Percentiles rank a stretch among this genome's conserved stretches.
phyloP scores from a whole-genome alignment of 2,113 vertebrate species.

The Neodontobutis hainanensis region DNA sequence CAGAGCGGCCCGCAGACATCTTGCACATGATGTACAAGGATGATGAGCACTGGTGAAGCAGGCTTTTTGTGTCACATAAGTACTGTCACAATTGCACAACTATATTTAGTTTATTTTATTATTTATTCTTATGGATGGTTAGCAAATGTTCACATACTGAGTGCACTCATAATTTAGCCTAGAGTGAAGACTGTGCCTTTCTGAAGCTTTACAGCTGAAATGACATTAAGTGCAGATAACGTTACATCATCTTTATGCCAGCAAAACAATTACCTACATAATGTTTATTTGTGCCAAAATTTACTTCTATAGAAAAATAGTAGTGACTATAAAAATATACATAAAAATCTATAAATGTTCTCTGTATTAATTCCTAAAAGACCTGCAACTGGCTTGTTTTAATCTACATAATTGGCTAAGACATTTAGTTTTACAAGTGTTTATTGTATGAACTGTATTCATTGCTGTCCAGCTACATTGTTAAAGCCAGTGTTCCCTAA shows the following conservation, averaged over 20 bases:
- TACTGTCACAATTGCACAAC: background rate
- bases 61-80: background rate
- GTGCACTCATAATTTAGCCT: background rate
- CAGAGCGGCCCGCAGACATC: too few species aligned
- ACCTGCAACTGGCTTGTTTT: background rate
- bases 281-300: background rate
- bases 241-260: background rate
- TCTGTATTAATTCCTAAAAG: too few species aligned
- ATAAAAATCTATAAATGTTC: too few species aligned
- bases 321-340: too few species aligned
- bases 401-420: background rate
- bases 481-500: background rate
- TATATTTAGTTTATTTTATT: background rate
- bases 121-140: background rate
- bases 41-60: background rate
- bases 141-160: background rate
- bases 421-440: conserved; percentile 10
- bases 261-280: background rate
- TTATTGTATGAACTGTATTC: background rate
- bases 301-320: too few species aligned
- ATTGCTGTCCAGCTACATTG: background rate
- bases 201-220: conserved; percentile 1
- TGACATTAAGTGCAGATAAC: conserved; percentile 1
- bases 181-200: background rate
- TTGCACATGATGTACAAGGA: background rate